These are phyloP conservation scores for Tinamus major DNA, from an alignment of 2,797 vertebrate species.

Conservation along the genomic window DNA sequence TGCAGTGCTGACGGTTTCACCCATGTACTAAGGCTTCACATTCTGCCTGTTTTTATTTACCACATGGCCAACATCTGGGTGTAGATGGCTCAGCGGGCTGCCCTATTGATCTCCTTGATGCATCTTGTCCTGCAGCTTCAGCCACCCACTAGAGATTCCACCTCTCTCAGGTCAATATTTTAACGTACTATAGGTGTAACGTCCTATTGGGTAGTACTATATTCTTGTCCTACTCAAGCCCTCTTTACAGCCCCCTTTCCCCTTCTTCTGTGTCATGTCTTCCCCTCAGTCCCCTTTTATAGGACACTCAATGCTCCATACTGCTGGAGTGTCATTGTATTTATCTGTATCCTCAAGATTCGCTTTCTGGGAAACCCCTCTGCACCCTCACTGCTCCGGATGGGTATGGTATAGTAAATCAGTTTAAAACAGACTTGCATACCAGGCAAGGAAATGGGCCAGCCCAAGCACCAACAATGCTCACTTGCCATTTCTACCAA, in stretches of 20 bases:
- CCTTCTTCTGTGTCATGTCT: background rate
- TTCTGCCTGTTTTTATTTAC: background rate
- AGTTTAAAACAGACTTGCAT: background rate
- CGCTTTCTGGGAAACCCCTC: background rate
- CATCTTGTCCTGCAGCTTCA: background rate
- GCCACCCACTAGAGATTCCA: background rate
- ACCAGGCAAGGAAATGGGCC: background rate
- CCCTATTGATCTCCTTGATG: background rate
- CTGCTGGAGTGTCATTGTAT: background rate
- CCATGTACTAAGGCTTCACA: background rate
- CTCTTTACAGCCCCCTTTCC: background rate
- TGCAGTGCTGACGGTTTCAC: background rate
- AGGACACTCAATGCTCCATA: background rate
- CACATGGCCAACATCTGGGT: background rate
- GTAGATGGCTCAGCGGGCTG: background rate
- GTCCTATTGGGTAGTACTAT: too few species aligned
- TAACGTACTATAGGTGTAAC: background rate
- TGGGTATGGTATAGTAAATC: background rate
- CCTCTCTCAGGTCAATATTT: background rate
- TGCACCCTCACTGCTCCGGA: background rate
- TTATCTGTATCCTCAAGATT: background rate
- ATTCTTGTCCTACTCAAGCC: background rate
- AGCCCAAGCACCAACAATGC: background rate
- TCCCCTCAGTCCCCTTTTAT: background rate
- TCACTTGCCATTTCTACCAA: conserved; percentile 16